Base-by-base conservation (phyloP, 2,113 vertebrate species). In the Otolemur garnettii region DNA sequence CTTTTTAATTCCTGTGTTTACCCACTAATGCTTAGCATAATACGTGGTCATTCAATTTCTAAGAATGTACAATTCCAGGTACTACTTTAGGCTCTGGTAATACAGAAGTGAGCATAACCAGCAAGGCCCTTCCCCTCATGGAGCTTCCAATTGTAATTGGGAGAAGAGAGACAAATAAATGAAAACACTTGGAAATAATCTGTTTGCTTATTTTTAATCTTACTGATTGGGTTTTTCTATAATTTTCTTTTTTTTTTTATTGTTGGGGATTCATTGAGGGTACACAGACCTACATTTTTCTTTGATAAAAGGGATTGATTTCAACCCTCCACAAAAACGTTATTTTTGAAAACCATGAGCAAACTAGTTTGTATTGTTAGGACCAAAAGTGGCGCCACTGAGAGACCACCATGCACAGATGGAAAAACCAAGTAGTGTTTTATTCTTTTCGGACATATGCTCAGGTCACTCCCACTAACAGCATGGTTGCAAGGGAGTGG, bases 271-370 rank as follows among this genome's bases (percentile, higher is more conserved):
- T 50, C 45, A 50, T 50, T 50, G 45, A 50, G 7, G 45, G 8
- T 50, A 50, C 45, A 50, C 10, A 50, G 7, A 50, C 8, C 45
- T 50, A 50, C 45, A 9, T 9, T 50, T 50, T 50, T 50, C 45
- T 9, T 94, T 90, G 86, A 66, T 28, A 83, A 50, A 85, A 80
- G 45, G 12, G 4, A 69, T 9, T 91, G 55, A 77, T 93, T 72
- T 2, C 21, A 79, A 93, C 45, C 0, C 0, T 89, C 45, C 11
- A 75, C n/a, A 81, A 78, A 86, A 81, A 84, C 50, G 42, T 81
- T 91, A 53, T 18, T 92, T 92, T 96, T 94, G 38, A 87, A 85
- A 83, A 69, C 7, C 5, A 87, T 50, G 22, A 66, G 28, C 81
- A 81, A 45, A 50, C 17, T 78, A 82, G 33, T 59, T 77, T 86